Base-by-base conservation (phyloP, 2,797 vertebrate species). In the Tokudaia tokunoshimensis region DNA sequence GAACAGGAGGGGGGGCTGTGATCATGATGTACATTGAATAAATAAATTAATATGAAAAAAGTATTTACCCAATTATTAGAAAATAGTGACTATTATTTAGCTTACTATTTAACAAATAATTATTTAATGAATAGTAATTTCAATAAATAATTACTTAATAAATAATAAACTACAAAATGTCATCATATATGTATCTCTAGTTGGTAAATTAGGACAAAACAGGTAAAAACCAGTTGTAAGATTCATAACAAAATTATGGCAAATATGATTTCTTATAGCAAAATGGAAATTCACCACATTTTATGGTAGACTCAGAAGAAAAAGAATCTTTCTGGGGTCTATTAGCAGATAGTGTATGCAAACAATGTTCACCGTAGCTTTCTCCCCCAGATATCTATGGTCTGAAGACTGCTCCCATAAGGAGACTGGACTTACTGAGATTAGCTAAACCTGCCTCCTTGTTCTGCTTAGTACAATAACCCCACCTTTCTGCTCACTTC, bases 51-150 rank as follows among this genome's bases (percentile, higher is more conserved):
- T 14, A 17, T 70, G 34, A 70, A 70, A 70, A 70, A 12, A n/a
- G 41, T 79, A 83, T 24, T 82, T 84, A 91, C 34, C 17, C 91
- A 94, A 93, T 67, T 72, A 44, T 70, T 82, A 1, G 72, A 89
- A 94, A 89, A 86, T 2, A 65, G 3, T 17, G 70, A 86, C 50
- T 72, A 59, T 26, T 67, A 85, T 50, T 87, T 29, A 74, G 29
- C 52, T 37, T 55, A 3, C 31, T 50, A n/a, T n/a, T 61, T 90
- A 79, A 90, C 13, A 65, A 44, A 59, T 57, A 57, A 82, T 72
- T 75, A 75, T 41, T 63, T 79, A 37, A 19, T 15, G 37, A 90
- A 61, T 89, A 79, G 80, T 86, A 91, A 80, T 26, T 70, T 1
- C 41, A 82, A 91, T 31, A 63, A 26, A 26, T 61, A 63, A 63